phyloP scores from a whole-genome alignment of 1,140 invertebrate genomes.

The Pectinophora gossypiella region DNA sequence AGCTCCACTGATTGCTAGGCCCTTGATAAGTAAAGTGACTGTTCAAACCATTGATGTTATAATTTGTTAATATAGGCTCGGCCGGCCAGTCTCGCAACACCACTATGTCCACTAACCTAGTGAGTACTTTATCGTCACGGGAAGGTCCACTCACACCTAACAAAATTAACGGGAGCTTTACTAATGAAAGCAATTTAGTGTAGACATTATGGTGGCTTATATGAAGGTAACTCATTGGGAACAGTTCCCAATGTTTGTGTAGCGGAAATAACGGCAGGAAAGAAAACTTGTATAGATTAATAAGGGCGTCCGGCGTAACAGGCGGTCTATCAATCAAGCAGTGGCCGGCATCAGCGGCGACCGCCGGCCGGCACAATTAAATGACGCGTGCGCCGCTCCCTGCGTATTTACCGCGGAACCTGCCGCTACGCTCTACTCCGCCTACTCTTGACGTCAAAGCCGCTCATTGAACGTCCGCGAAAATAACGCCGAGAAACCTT shows the following conservation, averaged over 20 bases:
- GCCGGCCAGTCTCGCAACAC: too few relatives aligned
- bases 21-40: too few relatives aligned
- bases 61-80: too few relatives aligned
- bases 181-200: too few relatives aligned
- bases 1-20: too few relatives aligned
- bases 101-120: too few relatives aligned
- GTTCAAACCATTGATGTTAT: too few relatives aligned
- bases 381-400: slow-evolving; percentile 56
- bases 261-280: slow-evolving; percentile 27
- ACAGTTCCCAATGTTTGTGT: slow-evolving; percentile 8
- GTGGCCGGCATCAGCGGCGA: slow-evolving; percentile 22
- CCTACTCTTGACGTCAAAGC: slow-evolving; percentile 47
- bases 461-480: slow-evolving; percentile 29
- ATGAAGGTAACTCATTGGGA: background rate
- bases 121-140: too few relatives aligned
- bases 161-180: too few relatives aligned
- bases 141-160: too few relatives aligned
- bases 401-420: slow-evolving; percentile 34
- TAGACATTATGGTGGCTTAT: too few relatives aligned
- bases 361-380: slow-evolving; percentile 35
- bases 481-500: slow-evolving; percentile 26
- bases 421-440: too few relatives aligned
- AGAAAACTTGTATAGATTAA: slow-evolving; percentile 33
- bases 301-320: slow-evolving; percentile 46
- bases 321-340: slow-evolving; percentile 61